Percentiles rank a stretch among this genome's conserved stretches.
Conservation (phyloP, 1,140 invertebrate genomes). For the Chrysomallon squamiferum region DNA sequence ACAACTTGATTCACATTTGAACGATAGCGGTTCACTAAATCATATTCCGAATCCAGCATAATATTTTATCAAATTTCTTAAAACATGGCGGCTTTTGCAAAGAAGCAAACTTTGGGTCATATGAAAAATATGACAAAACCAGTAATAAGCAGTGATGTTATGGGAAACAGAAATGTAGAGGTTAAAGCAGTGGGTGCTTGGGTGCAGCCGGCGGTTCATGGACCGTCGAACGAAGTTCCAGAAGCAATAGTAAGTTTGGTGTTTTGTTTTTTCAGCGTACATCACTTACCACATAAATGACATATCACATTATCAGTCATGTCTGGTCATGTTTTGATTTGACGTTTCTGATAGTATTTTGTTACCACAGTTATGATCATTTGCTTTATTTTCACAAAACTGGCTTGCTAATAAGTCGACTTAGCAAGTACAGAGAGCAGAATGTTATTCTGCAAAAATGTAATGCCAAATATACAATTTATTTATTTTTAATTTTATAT, state of each 20-base stretch:
- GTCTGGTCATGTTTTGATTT: conserved; percentile 9
- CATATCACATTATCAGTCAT: neutral
- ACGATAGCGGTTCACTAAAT: no score
- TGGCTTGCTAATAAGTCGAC: no score
- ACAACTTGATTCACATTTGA: no score
- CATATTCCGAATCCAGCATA: no score
- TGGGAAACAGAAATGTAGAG: conserved; percentile 58
- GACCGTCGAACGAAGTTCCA: neutral
- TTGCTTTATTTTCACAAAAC: no score
- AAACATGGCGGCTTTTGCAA: conserved; percentile 34
- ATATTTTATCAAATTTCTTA: neutral
- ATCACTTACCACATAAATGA: neutral
- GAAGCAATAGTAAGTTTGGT: conserved; percentile 27
- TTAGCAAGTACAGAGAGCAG: no score
- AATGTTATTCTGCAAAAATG: no score
- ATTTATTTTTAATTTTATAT: no score
- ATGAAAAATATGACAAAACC: conserved; percentile 44
- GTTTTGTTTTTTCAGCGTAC: neutral
- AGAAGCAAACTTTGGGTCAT: neutral
- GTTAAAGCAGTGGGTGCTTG: conserved; percentile 57
- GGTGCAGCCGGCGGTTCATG: conserved; percentile 46
- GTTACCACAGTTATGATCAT: no score
- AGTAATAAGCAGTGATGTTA: conserved; percentile 51
- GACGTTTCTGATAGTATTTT: no score
- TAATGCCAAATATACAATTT: no score